Base-by-base conservation (phyloP, 1,140 invertebrate genomes). In the Pemphigus obesinymphae region DNA sequence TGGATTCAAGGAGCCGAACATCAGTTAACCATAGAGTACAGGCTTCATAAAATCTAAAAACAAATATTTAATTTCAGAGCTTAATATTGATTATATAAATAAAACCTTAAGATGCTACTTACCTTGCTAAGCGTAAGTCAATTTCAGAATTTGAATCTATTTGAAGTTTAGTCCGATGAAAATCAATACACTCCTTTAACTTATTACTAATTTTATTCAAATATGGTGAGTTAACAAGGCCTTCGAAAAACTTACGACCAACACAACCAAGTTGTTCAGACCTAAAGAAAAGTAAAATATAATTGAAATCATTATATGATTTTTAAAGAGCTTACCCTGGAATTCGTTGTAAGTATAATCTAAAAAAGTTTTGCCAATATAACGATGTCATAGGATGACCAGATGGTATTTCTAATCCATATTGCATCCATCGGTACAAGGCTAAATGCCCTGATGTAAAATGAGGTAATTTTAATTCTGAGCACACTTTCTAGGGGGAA, bases 291-390 rank as follows among this genome's bases (percentile, higher is more conserved):
- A 43, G 1, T 17, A 4, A 80, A 20, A 31, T 40, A 73, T 34
- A 26, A 34, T 37, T 61, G 72, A 75, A 55, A 78, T 58, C 75
- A 10, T 23, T 23, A 61, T n/a, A 61, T 73, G 11, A 15, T 23
- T 82, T 20, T 26, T 0, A 63, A 26, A 70, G 7, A 11, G 85
- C 83, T 84, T 85, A 91, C 89, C 89, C 89, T 58, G 91, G 88
- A 83, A 92, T 87, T 84, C 92, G 86, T 68, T 91, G 89, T 48
- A 96, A 88, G 85, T 91, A 95, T 2, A 95, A 88, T 17, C 87
- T 87, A 84, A 96, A 95, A 85, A 96, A 96, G 85, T 92, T 91
- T 86, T 96, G 94, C 90, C 93, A 94, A 2, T 94, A 86, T 13
- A 95, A 87, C 10, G 92, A 90, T 20, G 93, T 86, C 13, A 95